A percentile compares a stretch with the other conserved stretches of the same genome.
These are phyloP conservation scores for Apamea epomidion DNA, from an alignment of 2,888 invertebrate species.

Conservation along the genomic window DNA sequence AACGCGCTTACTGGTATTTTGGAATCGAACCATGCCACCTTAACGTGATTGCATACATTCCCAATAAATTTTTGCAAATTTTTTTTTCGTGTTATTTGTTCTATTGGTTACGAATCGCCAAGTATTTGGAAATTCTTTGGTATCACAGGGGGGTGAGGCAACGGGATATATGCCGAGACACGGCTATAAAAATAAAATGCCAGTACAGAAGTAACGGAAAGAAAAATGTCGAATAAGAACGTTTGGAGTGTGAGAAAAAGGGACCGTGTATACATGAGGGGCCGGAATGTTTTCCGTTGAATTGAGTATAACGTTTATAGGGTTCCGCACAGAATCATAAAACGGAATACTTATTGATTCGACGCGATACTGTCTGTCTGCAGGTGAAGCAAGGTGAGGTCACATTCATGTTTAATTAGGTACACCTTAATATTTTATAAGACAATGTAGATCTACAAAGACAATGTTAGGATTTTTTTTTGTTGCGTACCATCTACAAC, in stretches of 20 bases:
- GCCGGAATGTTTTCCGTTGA: slow-evolving; percentile 72
- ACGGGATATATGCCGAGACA: slow-evolving; percentile 81
- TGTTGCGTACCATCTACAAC: not conserved
- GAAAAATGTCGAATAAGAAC: slow-evolving; percentile 80
- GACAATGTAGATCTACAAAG: slow-evolving; percentile 24
- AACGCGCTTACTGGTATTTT: slow-evolving; percentile 71
- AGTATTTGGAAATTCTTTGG: slow-evolving; percentile 78
- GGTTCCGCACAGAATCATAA: slow-evolving; percentile 61
- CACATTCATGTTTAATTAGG: slow-evolving; percentile 51
- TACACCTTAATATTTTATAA: slow-evolving; percentile 38
- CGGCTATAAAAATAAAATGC: slow-evolving; percentile 83
- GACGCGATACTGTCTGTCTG: slow-evolving; percentile 42
- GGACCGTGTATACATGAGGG: slow-evolving; percentile 71
- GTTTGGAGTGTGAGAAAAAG: slow-evolving; percentile 74
- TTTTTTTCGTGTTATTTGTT: slow-evolving; percentile 65
- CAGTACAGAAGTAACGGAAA: slow-evolving; percentile 75
- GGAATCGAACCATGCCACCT: slow-evolving; percentile 60
- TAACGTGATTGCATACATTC: slow-evolving; percentile 49
- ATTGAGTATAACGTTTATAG: slow-evolving; percentile 69
- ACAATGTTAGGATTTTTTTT: not conserved
- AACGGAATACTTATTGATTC: slow-evolving; percentile 63
- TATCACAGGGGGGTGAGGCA: slow-evolving; percentile 75
- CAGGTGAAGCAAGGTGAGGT: slow-evolving; percentile 45
- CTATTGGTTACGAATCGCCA: slow-evolving; percentile 66
- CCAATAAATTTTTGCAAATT: too few relatives aligned